phyloP scores from a whole-genome alignment of 2,797 vertebrate genomes.

The Crocodylus rhombifer region DNA sequence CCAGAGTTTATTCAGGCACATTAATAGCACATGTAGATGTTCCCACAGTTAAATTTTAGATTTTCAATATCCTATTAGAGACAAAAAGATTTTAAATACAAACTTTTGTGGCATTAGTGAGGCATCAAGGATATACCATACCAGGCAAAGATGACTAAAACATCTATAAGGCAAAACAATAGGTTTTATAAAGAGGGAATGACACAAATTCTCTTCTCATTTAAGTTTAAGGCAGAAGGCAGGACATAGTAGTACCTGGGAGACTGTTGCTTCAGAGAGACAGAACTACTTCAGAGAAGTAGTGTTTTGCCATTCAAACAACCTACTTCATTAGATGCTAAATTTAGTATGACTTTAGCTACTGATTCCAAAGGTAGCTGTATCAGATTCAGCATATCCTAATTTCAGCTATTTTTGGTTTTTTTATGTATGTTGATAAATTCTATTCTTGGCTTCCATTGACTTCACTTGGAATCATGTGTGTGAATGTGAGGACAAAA shows the following conservation, averaged over 20 bases:
- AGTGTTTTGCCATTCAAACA: no score
- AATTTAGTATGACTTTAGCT: accelerated
- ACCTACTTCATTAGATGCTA: no score
- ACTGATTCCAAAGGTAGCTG: neutral
- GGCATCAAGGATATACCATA: neutral
- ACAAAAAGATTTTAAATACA: neutral
- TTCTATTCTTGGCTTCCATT: neutral
- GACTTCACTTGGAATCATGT: neutral
- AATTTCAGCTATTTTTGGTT: neutral
- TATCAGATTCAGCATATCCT: neutral
- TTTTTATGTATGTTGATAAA: neutral
- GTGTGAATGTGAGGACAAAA: neutral
- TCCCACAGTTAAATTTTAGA: neutral
- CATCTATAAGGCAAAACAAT: accelerated
- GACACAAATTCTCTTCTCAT: neutral
- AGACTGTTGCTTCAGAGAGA: no score
- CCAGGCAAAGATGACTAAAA: neutral
- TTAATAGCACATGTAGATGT: no score
- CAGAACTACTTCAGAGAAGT: no score
- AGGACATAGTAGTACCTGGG: no score
- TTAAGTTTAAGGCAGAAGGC: neutral
- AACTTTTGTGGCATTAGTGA: neutral
- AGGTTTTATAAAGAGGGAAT: neutral
- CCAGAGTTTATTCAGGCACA: no score
- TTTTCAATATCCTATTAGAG: neutral